Base-by-base conservation (phyloP, 1,140 invertebrate genomes). In the Oppia nitens region DNA sequence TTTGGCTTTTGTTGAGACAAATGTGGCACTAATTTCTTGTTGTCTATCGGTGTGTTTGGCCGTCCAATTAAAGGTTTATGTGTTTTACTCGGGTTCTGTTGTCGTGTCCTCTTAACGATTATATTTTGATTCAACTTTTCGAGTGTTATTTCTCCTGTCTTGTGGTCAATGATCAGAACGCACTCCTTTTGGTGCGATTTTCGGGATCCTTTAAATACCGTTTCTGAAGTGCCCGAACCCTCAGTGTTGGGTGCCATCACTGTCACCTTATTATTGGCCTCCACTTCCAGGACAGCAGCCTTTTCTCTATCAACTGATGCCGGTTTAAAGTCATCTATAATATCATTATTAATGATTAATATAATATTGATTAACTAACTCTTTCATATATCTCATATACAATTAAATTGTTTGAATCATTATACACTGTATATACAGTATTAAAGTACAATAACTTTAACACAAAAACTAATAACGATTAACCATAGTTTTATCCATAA, bases 291-390 rank as follows among this genome's bases (percentile, higher is more conserved):
- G 23, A 77, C 83, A 23, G 89, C 88, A 73, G 85, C 83, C 75
- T 94, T 87, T 60, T 81, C 85, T 17, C 84, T 81, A 73, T 95
- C 91, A 45, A 95, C 87, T 68, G 89, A 94, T 1, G 91, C 91
- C 67, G 92, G 91, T 72, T 95, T 95, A 70, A 97, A 97, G 74
- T 97, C 91, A 85, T 89, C 87, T 92, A 72, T 55, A 80, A 63
- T 40, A 9, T 40, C 32, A n/a, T n/a, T n/a, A n/a, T n/a, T n/a
- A n/a, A n/a, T n/a, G n/a, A n/a, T n/a, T n/a, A n/a, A n/a, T n/a
- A n/a, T n/a, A n/a, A n/a, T n/a, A n/a, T n/a, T n/a, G n/a, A n/a
- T n/a, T n/a, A n/a, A n/a, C n/a, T n/a, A n/a, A n/a, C n/a, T n/a
- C n/a, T n/a, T n/a, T n/a, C n/a, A n/a, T n/a, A n/a, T n/a, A n/a